Evolutionary conservation across 2,888 invertebrate genomes (phyloP), one percentile per base, ranked within the genome.

Genomic region (Colletes collaris): DNA sequence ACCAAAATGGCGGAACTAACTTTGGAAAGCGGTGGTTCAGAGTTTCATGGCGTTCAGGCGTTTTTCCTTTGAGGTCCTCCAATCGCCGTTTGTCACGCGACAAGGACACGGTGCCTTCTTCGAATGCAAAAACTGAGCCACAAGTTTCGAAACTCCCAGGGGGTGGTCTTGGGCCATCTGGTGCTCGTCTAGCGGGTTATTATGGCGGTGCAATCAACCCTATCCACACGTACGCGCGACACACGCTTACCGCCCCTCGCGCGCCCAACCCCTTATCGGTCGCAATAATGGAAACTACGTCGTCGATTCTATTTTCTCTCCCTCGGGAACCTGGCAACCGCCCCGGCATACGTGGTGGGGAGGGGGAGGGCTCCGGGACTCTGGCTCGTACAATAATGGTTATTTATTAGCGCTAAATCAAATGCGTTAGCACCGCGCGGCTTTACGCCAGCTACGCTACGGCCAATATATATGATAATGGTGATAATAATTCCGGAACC

Each of bases 341-440:
- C 81, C 79, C 86, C 86, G 70, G 70, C 74, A 81, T 74, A 81
- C 76, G 77, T 16, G 16, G 16, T 0, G 16, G 16, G 16, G 16
- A 0, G 16, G 16, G 16, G 16, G 16, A 81, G 68, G 83, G 65
- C 66, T 64, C 72, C 67, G 66, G 59, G 59, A 82, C 76, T 83
- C 83, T 74, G 69, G 67, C 85, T 89, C 87, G 88, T 86, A 90
- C 91, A 92, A 91, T 92, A 92, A 92, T 92, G 90, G 91, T 92
- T 92, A 92, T 92, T 91, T 92, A 92, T 92, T 92, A 92, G 91
- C 91, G 90, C 89, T 92, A 92, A 92, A 92, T 92, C 92, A 92
- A 92, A 92, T 91, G 89, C 89, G 91, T 90, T 91, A 90, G 88
- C 89, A 84, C 88, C 80, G 87, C 66, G 86, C 82, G 81, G 82